Base-by-base conservation (phyloP, 1,140 invertebrate species). In the Conus betulinus region DNA sequence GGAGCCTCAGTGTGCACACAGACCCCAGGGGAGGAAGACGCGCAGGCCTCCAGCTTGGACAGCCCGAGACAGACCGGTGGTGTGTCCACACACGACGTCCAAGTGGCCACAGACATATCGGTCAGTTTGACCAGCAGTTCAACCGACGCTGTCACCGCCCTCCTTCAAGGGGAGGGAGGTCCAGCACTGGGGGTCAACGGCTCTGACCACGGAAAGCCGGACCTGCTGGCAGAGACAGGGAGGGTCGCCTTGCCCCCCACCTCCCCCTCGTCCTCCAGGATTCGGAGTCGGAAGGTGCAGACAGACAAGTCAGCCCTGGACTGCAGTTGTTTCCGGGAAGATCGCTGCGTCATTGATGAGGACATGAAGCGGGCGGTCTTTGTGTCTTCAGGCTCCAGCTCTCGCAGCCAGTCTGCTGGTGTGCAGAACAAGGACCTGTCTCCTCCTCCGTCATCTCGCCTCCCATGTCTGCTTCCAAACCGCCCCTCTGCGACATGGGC, bases 211-310 rank as follows among this genome's bases (percentile, higher is more conserved):
- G 53, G 67, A 52, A 71, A 39, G 52, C 89, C 89, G 25, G 89
- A 90, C 78, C 81, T 90, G 4, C 39, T 90, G 15, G 85, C 87
- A 25, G 71, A 74, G 23, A 86, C 67, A 11, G 76, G 20, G 13
- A 74, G 57, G 20, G 71, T 79, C 20, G 20, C 53, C 15, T 5
- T 63, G 1, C 2, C 55, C 53, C 71, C 89, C 10, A 5, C 71
- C 39, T 87, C 82, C 53, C 27, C 89, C 8, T 57, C 89, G 11
- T 76, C 84, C 25, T 53, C 90, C 39, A 89, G 90, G 81, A 93
- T 94, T n/a, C 91, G 91, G 79, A 94, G 93, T 51, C 89, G 92
- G 6, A 90, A 92, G 83, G 92, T 93, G 55, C 93, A 94, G 78
- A 94, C 93, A 7, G 92, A 94, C n/a, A 88, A 93, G 52, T 90